These are phyloP conservation scores for Reticulitermes lucifugus DNA, from an alignment of 2,888 invertebrate species.

Conservation along the genomic window DNA sequence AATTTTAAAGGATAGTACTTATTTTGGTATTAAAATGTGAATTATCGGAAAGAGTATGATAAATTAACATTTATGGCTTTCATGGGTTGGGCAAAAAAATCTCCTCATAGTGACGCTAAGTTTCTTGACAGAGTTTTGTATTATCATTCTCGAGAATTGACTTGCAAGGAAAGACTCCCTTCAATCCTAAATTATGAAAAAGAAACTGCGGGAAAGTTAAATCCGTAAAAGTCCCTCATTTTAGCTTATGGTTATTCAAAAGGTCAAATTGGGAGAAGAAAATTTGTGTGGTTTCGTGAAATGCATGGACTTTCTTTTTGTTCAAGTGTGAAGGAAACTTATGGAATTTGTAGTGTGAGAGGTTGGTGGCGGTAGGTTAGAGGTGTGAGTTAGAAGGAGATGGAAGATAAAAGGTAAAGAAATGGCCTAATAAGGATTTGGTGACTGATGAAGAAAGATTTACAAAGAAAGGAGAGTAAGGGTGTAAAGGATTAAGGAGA, in stretches of 20 bases:
- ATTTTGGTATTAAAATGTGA: too few relatives aligned
- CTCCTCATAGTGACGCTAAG: too few relatives aligned
- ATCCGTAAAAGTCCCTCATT: not conserved
- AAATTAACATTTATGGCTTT: too few relatives aligned
- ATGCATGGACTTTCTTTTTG: not conserved
- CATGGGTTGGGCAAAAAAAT: too few relatives aligned
- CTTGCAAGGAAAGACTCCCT: too few relatives aligned
- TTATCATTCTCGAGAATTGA: too few relatives aligned
- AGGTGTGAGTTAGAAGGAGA: not conserved
- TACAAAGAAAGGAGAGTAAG: slow-evolving; percentile 4
- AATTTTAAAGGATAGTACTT: too few relatives aligned
- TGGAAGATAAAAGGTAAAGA: slow-evolving; percentile 12
- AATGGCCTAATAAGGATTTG: slow-evolving; percentile 36
- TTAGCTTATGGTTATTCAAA: slow-evolving; percentile 29
- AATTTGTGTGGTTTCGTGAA: not conserved
- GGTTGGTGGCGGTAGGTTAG: not conserved
- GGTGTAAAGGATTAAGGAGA: slow-evolving; percentile 1
- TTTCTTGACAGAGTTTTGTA: too few relatives aligned
- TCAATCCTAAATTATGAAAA: not conserved
- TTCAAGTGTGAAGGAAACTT: slow-evolving; percentile 22
- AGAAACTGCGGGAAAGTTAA: not conserved
- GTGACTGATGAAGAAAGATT: slow-evolving; percentile 41
- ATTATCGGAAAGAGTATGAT: too few relatives aligned
- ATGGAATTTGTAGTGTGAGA: slow-evolving; percentile 13
- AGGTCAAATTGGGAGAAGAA: not conserved